Evolutionary conservation across 2,888 invertebrate species (phyloP).

Genomic region (Mythimna pallens): DNA sequence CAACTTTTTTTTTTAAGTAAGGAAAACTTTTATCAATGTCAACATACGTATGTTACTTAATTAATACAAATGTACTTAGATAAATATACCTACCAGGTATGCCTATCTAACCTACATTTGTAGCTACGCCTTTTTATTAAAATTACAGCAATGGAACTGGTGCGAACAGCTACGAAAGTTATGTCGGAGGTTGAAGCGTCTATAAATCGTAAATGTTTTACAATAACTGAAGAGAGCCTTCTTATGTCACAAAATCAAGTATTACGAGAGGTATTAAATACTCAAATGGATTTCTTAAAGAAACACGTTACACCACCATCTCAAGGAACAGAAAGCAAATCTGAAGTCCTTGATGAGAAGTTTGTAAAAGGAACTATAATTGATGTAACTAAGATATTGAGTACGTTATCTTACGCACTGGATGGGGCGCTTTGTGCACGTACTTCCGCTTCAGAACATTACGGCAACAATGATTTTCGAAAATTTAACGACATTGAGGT

Average conservation of each 20-base stretch:
- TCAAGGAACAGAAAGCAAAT: slow-evolving; percentile 19
- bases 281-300: slow-evolving; percentile 72
- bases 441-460: slow-evolving; percentile 10
- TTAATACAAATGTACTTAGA: no score
- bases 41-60: neutral
- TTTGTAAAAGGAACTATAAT: slow-evolving; percentile 61
- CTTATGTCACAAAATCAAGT: slow-evolving; percentile 69
- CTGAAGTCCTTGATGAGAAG: slow-evolving; percentile 36
- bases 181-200: slow-evolving; percentile 70
- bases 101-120: neutral
- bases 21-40: no score
- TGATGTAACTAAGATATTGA: slow-evolving; percentile 74
- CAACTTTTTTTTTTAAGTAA: no score
- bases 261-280: slow-evolving; percentile 70
- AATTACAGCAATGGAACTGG: slow-evolving; percentile 73
- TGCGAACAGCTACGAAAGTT: slow-evolving; percentile 68
- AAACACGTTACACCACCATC: slow-evolving; percentile 37
- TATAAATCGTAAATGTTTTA: slow-evolving; percentile 71
- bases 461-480: slow-evolving; percentile 18
- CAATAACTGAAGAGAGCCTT: slow-evolving; percentile 55
- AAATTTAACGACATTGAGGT: slow-evolving; percentile 42
- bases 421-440: slow-evolving; percentile 73
- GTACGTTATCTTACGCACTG: slow-evolving; percentile 71
- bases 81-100: no score
- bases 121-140: slow-evolving; percentile 1